Evolutionary conservation across 1,140 invertebrate genomes (phyloP), one percentile per base, ranked within the genome.

Genomic region (Drosophila gunungcola): DNA sequence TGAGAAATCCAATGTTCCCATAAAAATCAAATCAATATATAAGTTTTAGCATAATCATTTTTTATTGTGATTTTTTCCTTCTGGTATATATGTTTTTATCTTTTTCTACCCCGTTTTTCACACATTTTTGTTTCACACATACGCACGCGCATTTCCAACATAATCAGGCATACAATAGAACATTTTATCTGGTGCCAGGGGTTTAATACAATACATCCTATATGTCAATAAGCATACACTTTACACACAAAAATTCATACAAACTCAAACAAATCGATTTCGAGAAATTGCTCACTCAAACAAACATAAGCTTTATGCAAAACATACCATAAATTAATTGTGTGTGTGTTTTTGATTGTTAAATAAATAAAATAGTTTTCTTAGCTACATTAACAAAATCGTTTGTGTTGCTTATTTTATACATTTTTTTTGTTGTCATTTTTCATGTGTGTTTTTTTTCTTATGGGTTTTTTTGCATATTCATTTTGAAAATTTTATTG

Each of bases 401-500:
- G 54, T 73, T 61, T 69, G 41, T 62, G 49, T 78, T 72, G 52
- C 55, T 51, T 54, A 65, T 67, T 61, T 62, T 62, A 69, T 56
- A 69, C 63, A 54, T 57, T 43, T 57, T 69, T 67, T 82, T 65
- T 82, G 63, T 73, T 75, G 62, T 80, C 52, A 80, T 89, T 82
- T 84, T 72, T 54, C 56, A 29, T 57, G 62, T 65, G 53, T 65
- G n/a, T 56, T 55, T 57, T 21, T 21, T 54, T 67, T 51, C 46
- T 64, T 52, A 38, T 68, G 38, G 58, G 46, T 88, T 88, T 80
- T 85, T 54, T 82, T 89, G 74, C 65, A 78, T 89, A 74, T 72
- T 78, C 74, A 76, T 90, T 89, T 90, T 90, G 60, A 74, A 85
- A 80, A 69, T 76, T 75, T 79, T 79, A 81, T 82, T 91, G 79